Evolutionary conservation across 2,113 vertebrate genomes (phyloP), one percentile per base, ranked within the genome.

Genomic region (Meles meles): DNA sequence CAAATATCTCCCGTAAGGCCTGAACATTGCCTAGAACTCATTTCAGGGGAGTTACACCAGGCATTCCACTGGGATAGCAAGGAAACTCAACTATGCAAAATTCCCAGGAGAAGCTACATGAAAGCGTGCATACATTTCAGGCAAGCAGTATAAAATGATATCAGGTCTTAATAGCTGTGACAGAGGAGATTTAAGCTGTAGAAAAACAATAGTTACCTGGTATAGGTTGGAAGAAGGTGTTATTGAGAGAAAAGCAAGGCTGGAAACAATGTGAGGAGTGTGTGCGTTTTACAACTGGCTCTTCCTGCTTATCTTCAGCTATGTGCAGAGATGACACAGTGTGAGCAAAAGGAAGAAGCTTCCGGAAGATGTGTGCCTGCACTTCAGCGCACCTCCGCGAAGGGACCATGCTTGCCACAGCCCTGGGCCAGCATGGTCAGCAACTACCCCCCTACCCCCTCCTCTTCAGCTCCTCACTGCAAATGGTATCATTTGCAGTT

Each of bases 21-120:
- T 49, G 9, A 31, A 6, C 34, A 2, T 49, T 63, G 21, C 63
- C n/a, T 63, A 59, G 86, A 87, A 63, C 34, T 87, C 76, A 59
- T 71, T 87, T 83, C 31, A 67, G 52, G 17, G 25, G 10, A 74
- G 20, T 39, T 6, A 13, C 4, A 8, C 21, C 65, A 12, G 69
- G 90, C 79, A 42, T 92, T 90, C 72, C 55, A 42, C 83, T 83
- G 77, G 80, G 39, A 90, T 2, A 79, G 42, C 76, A 74, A 29
- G 37, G 95, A 92, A 90, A 34, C 18, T 76, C n/a, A 82, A 92
- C 67, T 55, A 72, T 29, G 37, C 42, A 34, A 44, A 67, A 74
- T 63, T 18, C 47, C 59, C 34, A 57, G 74, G 21, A 82, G 42
- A 90, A 5, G 10, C 15, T 57, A 25, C 61, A 80, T 5, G 31